Conservation (phyloP, 2,797 vertebrate genomes). For the Ceyx erithaca region DNA sequence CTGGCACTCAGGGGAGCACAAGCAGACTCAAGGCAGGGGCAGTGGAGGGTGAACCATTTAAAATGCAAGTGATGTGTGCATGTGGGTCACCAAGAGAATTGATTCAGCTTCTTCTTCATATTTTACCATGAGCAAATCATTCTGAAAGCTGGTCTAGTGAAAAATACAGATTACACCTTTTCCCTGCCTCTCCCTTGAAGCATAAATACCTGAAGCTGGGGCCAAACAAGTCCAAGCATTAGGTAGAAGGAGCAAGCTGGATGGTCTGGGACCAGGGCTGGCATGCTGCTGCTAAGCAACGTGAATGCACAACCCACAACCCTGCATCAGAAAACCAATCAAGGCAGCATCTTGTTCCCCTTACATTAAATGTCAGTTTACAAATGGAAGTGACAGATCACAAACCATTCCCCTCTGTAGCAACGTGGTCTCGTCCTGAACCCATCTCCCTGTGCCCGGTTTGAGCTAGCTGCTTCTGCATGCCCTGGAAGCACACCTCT, state of each 20-base stretch:
- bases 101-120: neutral
- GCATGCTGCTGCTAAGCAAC: slow-evolving; percentile 30
- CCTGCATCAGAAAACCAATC: neutral
- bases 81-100: neutral
- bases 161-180: neutral
- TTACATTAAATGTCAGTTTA: neutral
- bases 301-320: neutral
- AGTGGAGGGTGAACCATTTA: neutral
- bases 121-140: neutral
- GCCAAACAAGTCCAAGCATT: neutral
- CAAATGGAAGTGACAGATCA: slow-evolving; percentile 29
- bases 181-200: neutral
- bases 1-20: neutral
- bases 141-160: rapidly evolving
- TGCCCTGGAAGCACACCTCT: slow-evolving; percentile 16
- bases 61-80: neutral
- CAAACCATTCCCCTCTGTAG: neutral
- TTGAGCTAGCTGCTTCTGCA: neutral
- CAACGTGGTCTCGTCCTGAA: neutral
- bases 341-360: neutral
- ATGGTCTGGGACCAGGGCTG: neutral
- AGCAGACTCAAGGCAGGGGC: neutral
- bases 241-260: neutral
- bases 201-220: neutral
- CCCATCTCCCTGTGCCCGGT: neutral